A percentile compares a stretch with the other conserved stretches of the same genome.
phyloP scores from a whole-genome alignment of 2,888 invertebrate genomes.

The Netelia fuscicornis region DNA sequence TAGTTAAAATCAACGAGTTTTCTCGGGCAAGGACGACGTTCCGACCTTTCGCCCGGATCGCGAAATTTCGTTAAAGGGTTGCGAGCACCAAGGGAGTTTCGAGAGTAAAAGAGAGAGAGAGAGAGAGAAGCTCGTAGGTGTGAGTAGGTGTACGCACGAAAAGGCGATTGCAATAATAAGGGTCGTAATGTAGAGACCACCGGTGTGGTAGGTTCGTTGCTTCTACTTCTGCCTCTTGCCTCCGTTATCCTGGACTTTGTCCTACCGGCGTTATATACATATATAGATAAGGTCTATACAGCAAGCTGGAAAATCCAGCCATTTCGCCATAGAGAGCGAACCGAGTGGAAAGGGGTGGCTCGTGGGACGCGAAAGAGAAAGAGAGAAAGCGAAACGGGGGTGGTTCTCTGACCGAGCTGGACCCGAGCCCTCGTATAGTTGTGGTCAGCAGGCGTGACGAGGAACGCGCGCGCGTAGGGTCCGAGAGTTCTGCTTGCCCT shows the following conservation, averaged over 20 bases:
- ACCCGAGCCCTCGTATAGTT: conserved; percentile 81
- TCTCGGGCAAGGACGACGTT: conserved; percentile 47
- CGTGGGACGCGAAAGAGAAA: conserved; percentile 63
- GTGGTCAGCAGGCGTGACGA: conserved; percentile 84
- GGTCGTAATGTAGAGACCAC: conserved; percentile 70
- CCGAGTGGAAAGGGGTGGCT: conserved; percentile 58
- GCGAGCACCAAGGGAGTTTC: conserved; percentile 33
- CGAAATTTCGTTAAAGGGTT: conserved; percentile 66
- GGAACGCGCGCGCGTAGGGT: conserved; percentile 76
- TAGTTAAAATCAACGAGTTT: conserved; percentile 63
- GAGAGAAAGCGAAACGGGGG: conserved; percentile 65
- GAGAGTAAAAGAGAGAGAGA: too few relatives aligned
- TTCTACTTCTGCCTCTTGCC: conserved; percentile 61
- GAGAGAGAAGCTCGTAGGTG: conserved; percentile 9
- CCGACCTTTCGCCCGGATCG: conserved; percentile 60
- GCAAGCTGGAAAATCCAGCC: conserved; percentile 61
- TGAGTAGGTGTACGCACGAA: conserved; percentile 19
- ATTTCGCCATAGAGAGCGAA: conserved; percentile 53
- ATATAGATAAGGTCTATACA: conserved; percentile 28
- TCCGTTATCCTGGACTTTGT: conserved; percentile 52
- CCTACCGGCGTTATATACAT: conserved; percentile 59
- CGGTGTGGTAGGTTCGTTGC: conserved; percentile 62
- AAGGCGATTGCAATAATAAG: conserved; percentile 72
- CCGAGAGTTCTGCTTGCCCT: conserved; percentile 69
- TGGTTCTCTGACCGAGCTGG: conserved; percentile 71